Base-by-base conservation (phyloP, 2,113 vertebrate species). In the Myiopsitta monachus region DNA sequence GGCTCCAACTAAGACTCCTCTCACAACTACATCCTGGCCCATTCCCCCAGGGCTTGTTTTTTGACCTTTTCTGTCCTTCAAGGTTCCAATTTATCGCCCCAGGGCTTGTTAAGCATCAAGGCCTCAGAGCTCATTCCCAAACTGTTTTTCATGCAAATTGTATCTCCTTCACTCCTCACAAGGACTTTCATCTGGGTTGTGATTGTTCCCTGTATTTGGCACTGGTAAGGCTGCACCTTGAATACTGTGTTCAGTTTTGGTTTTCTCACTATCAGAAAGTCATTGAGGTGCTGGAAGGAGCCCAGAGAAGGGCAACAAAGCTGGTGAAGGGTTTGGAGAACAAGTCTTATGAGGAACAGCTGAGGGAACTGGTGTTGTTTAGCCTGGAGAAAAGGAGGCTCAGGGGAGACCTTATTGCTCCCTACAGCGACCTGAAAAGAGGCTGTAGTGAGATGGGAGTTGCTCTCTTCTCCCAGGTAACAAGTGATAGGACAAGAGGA, bases 211-310 rank as follows among this genome's bases (percentile, higher is more conserved):
- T n/a, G n/a, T n/a, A 30, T n/a, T n/a, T 59, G 22, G 21, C 43
- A 8, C 28, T 36, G 57, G 8, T 51, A 41, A 74, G 39, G 23
- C 19, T 0, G 1, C 6, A 8, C 7, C 33, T 68, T 0, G 1
- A 83, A 11, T 54, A 2, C 21, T 39, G 14, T 30, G 4, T 10
- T 51, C 18, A 11, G 5, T 70, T 91, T 51, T 74, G 43, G 3
- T 9, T 2, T 3, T 15, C 7, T 43, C 7, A 7, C 6, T n/a
- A 2, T 16, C 7, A 30, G 6, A 49, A 23, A 10, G 54, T 33
- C 4, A 3, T 3, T 16, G n/a, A 44, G 17, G 3, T 49, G 52
- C n/a, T 84, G 46, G 13, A 68, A 3, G 0, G 0, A 4, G 4
- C 55, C n/a, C 28, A 38, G 7, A 55, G 18, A 62, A 52, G 13